These are phyloP conservation scores for Uria lomvia DNA, from an alignment of 2,113 vertebrate genomes.

Conservation along the genomic window DNA sequence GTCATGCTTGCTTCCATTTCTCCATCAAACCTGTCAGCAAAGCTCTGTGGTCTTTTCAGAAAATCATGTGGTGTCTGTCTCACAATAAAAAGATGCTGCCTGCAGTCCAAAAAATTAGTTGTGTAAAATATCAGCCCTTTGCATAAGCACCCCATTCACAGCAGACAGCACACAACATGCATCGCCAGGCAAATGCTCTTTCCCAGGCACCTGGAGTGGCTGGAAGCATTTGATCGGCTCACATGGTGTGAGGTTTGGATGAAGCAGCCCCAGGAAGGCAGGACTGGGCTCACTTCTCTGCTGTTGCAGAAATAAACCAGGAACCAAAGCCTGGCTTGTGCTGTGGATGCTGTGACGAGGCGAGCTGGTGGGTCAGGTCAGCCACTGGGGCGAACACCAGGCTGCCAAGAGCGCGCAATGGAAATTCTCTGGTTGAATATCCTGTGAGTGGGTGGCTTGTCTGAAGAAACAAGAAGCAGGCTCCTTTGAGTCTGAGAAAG, in stretches of 20 bases:
- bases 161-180: not conserved
- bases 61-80: not conserved
- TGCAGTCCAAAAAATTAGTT: not conserved
- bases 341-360: not conserved
- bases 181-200: not conserved
- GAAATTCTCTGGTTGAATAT: constrained; percentile 15
- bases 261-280: not conserved
- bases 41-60: not conserved
- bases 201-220: not conserved
- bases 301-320: not conserved
- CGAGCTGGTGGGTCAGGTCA: not conserved
- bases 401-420: not conserved
- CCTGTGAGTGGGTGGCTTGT: constrained; percentile 45
- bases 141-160: not conserved
- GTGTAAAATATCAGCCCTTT: not conserved
- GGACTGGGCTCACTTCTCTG: not conserved
- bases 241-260: not conserved
- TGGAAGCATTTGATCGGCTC: not conserved
- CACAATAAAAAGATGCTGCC: not conserved
- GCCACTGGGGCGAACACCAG: not conserved
- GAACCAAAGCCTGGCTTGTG: not conserved
- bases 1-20: not conserved
- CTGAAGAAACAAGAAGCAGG: constrained; percentile 40
- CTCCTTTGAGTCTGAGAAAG: not conserved
- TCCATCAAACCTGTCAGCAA: constrained; percentile 1